These are phyloP conservation scores for Esox lucius DNA, from an alignment of 2,797 vertebrate species.

Conservation along the genomic window DNA sequence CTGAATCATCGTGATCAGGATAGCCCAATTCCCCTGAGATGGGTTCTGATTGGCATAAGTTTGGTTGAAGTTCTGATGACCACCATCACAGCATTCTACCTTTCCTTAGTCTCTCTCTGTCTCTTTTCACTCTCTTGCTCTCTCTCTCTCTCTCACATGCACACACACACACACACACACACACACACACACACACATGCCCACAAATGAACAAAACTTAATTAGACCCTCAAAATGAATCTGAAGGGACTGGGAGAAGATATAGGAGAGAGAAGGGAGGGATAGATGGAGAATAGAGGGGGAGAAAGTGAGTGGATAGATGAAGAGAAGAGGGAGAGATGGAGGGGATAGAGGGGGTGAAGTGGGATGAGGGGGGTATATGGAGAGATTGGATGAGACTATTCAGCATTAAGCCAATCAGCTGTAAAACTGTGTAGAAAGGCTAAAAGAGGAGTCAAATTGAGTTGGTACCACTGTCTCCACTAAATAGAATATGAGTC, in stretches of 20 bases:
- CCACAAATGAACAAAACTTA: slow-evolving; percentile 43
- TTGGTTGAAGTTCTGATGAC: slow-evolving; percentile 50
- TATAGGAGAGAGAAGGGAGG: neutral
- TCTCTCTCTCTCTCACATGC: too few species aligned
- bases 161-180: slow-evolving; percentile 26
- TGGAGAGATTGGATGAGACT: slow-evolving; percentile 21
- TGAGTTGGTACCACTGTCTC: too few species aligned
- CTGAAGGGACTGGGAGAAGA: slow-evolving; percentile 9
- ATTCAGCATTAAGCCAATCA: slow-evolving; percentile 58
- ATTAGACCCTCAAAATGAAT: slow-evolving; percentile 59
- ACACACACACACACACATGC: slow-evolving; percentile 44
- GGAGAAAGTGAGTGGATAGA: too few species aligned
- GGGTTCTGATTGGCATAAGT: neutral
- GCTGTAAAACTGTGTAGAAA: slow-evolving; percentile 18
- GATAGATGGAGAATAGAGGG: neutral
- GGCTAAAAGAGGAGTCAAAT: neutral
- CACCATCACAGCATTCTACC: slow-evolving; percentile 42
- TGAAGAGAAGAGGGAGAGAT: too few species aligned
- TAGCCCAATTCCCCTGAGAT: slow-evolving; percentile 37
- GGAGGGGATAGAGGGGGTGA: too few species aligned
- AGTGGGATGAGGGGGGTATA: neutral
- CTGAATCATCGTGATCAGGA: slow-evolving; percentile 46
- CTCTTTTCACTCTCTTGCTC: slow-evolving; percentile 60
- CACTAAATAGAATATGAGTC: too few species aligned
- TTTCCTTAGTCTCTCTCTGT: slow-evolving; percentile 30